Base-by-base conservation (phyloP, 1,140 invertebrate genomes). In the Drosophila melanica region DNA sequence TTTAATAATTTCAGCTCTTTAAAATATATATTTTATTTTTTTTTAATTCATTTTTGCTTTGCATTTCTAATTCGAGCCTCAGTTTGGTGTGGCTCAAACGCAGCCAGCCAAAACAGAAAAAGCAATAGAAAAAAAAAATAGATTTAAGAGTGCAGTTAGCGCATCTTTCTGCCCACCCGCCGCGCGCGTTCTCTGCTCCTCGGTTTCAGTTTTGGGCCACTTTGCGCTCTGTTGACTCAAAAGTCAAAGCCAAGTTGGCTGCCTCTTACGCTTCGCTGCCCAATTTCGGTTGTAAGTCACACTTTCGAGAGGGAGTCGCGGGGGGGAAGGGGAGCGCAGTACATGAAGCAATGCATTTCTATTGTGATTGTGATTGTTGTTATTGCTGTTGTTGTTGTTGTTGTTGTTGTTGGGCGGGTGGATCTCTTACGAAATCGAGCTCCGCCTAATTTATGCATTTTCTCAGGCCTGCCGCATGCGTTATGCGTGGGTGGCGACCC, bases 401-500 rank as follows among this genome's bases (percentile, higher is more conserved):
- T 18, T 18, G 18, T 18, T 18, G 18, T 18, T 18, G 18, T 18
- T 18, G 18, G 18, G 18, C 16, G 16, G 0, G 4, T n/a, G 45
- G 37, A 47, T 16, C 30, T 57, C 62, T 73, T 50, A 68, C 70
- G 41, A 68, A 73, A 68, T 68, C 45, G 20, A 23, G 55, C 20
- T 44, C n/a, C 54, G 58, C 58, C 73, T 77, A 85, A 85, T 85
- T 85, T 80, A 85, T 85, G 74, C 68, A 85, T 74, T 85, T 86
- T 85, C 81, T 74, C 81, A 85, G 73, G 51, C 27, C 35, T 10
- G 42, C 16, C n/a, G 33, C 44, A 5, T 20, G 35, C 66, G 81
- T 85, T 59, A 74, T 81, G 81, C 81, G 81, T 85, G 74, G 81
- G 48, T 81, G 81, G 41, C 9, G 3, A 6, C 14, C 47, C 16